Evolutionary conservation across 2,888 invertebrate genomes (phyloP), one percentile per base, ranked within the genome.

Genomic region (Orchesellides sinensis): DNA sequence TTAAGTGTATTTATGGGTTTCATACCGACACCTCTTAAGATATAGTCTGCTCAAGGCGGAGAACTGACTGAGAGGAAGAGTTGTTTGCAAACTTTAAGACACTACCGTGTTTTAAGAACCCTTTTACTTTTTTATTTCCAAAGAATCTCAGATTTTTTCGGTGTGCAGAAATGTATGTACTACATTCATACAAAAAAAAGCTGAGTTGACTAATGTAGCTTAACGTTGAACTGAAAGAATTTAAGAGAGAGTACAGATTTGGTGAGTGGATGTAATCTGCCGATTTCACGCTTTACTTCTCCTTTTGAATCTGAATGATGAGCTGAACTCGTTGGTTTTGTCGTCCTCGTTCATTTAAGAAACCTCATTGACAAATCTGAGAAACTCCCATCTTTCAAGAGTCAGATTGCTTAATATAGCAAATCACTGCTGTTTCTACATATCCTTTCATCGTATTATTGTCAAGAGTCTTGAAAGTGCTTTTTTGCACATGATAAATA

Each of bases 231-330:
- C n/a, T 10, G 56, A 27, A 56, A 19, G 10, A 25, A 27, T 3
- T 27, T 19, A 10, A 29, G 27, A 14, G 17, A 47, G 27, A 47
- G 66, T 17, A n/a, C 17, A 45, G 49, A 25, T 25, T 49, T 66
- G 27, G 47, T 47, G 32, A 21, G 29, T 74, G 52, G 54, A 65
- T 56, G 27, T 61, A 70, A 70, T 81, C 54, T 69, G n/a, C 25
- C 47, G 66, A 83, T 83, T 83, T 83, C 72, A 78, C 78, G 83
- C 83, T 40, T 73, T 45, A 68, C 68, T 68, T 78, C n/a, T 63
- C 61, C 56, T 54, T 75, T 82, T 75, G 49, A 82, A 82, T 63
- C 52, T 47, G 27, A 47, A 49, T 10, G 54, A 75, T 35, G 65
- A 66, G 12, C 4, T 56, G 56, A 23, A 14, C 56, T 32, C 32